Base-by-base conservation (phyloP, 1,140 invertebrate genomes). In the Calycopis cecrops region DNA sequence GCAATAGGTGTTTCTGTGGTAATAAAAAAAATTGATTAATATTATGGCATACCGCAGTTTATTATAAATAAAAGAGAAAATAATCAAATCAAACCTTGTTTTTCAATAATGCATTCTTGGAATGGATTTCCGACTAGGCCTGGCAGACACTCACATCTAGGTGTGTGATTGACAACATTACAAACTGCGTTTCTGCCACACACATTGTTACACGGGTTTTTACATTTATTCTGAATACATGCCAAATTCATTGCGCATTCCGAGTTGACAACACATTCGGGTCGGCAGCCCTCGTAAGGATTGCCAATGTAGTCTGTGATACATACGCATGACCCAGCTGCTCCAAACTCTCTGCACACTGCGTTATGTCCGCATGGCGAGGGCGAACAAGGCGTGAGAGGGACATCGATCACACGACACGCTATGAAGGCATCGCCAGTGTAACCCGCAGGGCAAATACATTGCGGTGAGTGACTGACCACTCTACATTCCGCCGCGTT, bases 331-430 rank as follows among this genome's bases (percentile, higher is more conserved):
- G 88, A 88, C 3, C 91, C 91, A 58, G 91, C 88, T 18, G 85
- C 88, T 52, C 90, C 89, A 16, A 83, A 67, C 72, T 91, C 89
- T 63, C 89, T 88, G 68, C 92, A 94, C 53, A 91, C 72, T 51
- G 91, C 92, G 64, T 93, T 92, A 1, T 89, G 83, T 49, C 92
- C 92, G 75, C 93, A 94, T 3, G 93, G 93, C 35, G 91, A 92
- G 11, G 92, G 92, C 48, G 86, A 85, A 70, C 93, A 94, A 6
- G 91, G 90, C 60, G 64, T 80, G 10, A 86, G 73, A 38, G 67
- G 73, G 69, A 85, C 70, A 44, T 89, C 85, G 8, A 88, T 72
- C 10, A 89, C 72, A 80, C 57, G 59, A 73, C 90, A 93, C 55
- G 76, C 71, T 40, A 88, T 88, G 60, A 93, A 93, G 6, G 93